phyloP scores from a whole-genome alignment of 2,113 vertebrate genomes.

The Astur gentilis region DNA sequence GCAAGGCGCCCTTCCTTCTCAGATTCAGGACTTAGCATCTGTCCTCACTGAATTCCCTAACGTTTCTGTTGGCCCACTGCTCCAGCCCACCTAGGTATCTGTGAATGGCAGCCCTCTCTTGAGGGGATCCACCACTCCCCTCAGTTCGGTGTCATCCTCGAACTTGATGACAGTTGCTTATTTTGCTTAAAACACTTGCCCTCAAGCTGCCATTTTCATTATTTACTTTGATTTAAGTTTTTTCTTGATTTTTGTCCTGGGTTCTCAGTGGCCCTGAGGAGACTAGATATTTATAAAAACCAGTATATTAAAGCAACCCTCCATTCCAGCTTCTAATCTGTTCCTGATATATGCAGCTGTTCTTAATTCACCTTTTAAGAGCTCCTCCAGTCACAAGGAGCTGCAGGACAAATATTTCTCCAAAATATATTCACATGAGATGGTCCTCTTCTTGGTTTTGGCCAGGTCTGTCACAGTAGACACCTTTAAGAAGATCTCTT shows the following conservation, averaged over 20 bases:
- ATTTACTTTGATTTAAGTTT: background rate
- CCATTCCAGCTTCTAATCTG: background rate
- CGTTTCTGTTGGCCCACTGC: background rate
- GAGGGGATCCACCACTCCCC: background rate
- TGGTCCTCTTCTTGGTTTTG: background rate
- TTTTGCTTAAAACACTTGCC: background rate
- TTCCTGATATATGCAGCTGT: background rate
- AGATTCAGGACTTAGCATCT: background rate
- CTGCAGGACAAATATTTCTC: background rate
- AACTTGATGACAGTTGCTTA: background rate
- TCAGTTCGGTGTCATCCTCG: background rate
- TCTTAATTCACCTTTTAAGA: background rate
- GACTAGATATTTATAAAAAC: background rate
- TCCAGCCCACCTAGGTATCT: background rate
- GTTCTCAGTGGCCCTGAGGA: background rate
- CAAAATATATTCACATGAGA: background rate
- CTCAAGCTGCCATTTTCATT: background rate
- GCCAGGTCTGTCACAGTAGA: background rate
- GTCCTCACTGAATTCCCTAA: background rate
- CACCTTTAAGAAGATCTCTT: background rate
- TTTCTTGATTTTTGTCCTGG: background rate
- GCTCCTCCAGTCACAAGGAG: background rate
- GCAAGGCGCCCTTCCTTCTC: background rate
- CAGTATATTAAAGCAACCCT: background rate
- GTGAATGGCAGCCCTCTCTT: background rate